phyloP scores from a whole-genome alignment of 2,888 invertebrate genomes.

The Scrobipalpa costella region DNA sequence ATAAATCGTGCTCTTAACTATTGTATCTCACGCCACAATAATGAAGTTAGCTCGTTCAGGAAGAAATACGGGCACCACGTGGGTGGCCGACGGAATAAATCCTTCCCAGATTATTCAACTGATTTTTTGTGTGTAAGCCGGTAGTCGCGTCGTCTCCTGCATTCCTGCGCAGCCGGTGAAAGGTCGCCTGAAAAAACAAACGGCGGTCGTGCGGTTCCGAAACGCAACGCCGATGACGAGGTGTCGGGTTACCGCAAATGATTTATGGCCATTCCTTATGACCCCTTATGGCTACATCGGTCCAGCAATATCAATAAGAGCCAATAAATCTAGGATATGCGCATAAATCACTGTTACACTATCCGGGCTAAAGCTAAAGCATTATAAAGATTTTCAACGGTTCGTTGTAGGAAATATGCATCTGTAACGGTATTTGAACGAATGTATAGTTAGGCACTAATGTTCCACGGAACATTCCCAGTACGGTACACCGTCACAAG shows the following conservation, averaged over 20 bases:
- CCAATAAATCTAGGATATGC: constrained; percentile 24
- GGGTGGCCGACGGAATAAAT: constrained; percentile 75
- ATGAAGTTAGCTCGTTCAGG: constrained; percentile 80
- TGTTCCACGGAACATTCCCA: background rate
- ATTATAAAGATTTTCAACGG: background rate
- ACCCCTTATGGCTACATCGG: constrained; percentile 34
- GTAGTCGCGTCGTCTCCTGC: constrained; percentile 44
- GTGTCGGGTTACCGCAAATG: constrained; percentile 47
- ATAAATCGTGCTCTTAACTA: constrained; percentile 81
- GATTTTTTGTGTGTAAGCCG: constrained; percentile 68
- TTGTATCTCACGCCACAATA: constrained; percentile 81
- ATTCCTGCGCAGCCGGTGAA: constrained; percentile 58
- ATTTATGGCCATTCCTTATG: constrained; percentile 40
- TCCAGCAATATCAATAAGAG: constrained; percentile 26
- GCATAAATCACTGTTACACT: constrained; percentile 22
- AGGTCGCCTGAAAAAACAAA: constrained; percentile 74
- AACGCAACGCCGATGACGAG: constrained; percentile 39
- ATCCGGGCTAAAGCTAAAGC: background rate
- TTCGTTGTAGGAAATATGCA: background rate
- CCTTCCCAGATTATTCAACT: constrained; percentile 72
- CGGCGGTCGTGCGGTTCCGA: constrained; percentile 39
- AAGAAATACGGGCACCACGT: constrained; percentile 78
- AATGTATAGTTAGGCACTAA: background rate
- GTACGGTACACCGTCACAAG: too few relatives aligned
- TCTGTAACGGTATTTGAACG: background rate